Evolutionary conservation across 1,140 invertebrate genomes (phyloP).

Genomic region (Drosophila yakuba): DNA sequence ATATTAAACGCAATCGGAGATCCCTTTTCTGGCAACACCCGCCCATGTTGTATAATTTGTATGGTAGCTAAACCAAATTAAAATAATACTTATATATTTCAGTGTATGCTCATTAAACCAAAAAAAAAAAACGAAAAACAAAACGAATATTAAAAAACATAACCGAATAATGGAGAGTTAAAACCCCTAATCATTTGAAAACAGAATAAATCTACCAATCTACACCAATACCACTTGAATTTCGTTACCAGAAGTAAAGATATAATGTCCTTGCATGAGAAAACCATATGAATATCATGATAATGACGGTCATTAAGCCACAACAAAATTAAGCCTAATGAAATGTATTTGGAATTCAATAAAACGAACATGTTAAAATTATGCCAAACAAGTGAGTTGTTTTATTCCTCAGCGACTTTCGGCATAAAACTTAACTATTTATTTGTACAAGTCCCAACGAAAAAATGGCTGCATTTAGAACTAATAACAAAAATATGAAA

Average conservation of each 20-base stretch:
- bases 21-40: slow-evolving; percentile 81
- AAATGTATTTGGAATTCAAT: slow-evolving; percentile 80
- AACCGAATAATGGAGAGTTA: slow-evolving; percentile 4
- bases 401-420: slow-evolving; percentile 49
- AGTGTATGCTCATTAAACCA: slow-evolving; percentile 39
- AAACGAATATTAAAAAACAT: slow-evolving; percentile 20
- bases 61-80: slow-evolving; percentile 41
- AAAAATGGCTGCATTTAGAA: slow-evolving; percentile 70
- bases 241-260: slow-evolving; percentile 24
- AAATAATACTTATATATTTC: slow-evolving; percentile 44
- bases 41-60: slow-evolving; percentile 75
- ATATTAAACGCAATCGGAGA: slow-evolving; percentile 29
- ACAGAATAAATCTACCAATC: not conserved
- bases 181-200: slow-evolving; percentile 24
- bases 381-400: slow-evolving; percentile 36
- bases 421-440: slow-evolving; percentile 64
- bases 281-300: slow-evolving; percentile 48
- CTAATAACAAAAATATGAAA: slow-evolving; percentile 61
- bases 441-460: slow-evolving; percentile 67
- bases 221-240: not conserved
- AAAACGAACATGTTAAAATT: slow-evolving; percentile 76
- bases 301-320: slow-evolving; percentile 27
- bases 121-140: not conserved
- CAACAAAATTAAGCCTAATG: slow-evolving; percentile 64
- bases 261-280: slow-evolving; percentile 15